phyloP scores from a whole-genome alignment of 2,888 invertebrate species.

The Dryadula phaetusa region DNA sequence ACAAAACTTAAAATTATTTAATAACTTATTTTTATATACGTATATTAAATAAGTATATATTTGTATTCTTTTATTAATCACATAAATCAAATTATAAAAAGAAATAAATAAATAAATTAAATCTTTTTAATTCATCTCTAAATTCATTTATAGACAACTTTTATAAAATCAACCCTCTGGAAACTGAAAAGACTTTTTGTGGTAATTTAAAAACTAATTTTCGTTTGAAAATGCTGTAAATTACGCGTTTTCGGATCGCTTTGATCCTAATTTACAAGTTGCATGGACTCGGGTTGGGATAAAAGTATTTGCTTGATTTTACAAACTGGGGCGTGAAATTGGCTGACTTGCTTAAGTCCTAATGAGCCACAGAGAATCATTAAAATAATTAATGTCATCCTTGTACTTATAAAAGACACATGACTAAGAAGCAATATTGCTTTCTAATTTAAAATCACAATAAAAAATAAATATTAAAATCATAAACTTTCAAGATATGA shows the following conservation, averaged over 20 bases:
- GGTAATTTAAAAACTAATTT: slow-evolving; percentile 11
- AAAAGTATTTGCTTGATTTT: slow-evolving; percentile 24
- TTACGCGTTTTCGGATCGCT: slow-evolving; percentile 10
- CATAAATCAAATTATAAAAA: neutral
- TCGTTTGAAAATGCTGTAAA: slow-evolving; percentile 20
- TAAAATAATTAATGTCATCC: slow-evolving; percentile 1
- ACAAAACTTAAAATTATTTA: too few relatives aligned
- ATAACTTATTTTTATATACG: neutral
- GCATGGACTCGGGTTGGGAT: slow-evolving; percentile 11
- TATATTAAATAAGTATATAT: neutral
- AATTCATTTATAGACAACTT: neutral
- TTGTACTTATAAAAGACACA: neutral
- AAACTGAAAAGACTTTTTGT: neutral
- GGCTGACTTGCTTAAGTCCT: slow-evolving; percentile 20
- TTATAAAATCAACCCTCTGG: neutral
- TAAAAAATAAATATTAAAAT: neutral
- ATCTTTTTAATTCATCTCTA: neutral
- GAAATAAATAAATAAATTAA: neutral
- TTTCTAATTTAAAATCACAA: neutral
- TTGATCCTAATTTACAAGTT: slow-evolving; percentile 28
- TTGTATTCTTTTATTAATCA: neutral
- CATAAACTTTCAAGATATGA: neutral
- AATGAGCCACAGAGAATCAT: slow-evolving; percentile 11
- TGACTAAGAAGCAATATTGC: neutral
- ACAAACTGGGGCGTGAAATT: slow-evolving; percentile 29